Percentiles rank a stretch among this genome's conserved stretches.
Conservation (phyloP, 2,797 vertebrate genomes). For the Brachyrhaphis roseni region DNA sequence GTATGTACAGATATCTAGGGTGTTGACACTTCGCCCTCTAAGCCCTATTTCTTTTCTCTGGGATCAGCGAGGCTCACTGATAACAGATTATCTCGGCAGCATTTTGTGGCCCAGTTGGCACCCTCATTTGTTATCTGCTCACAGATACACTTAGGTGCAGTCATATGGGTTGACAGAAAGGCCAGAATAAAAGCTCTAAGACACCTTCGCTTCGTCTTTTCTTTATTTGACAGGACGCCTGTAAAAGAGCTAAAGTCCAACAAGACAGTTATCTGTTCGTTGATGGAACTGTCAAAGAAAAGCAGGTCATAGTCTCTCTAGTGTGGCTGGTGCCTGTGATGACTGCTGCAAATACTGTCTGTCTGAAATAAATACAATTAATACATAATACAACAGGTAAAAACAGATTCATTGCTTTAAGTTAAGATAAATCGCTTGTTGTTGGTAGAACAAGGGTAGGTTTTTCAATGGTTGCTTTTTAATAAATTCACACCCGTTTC, state of each 20-base stretch:
- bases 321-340: neutral
- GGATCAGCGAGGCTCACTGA: constrained; percentile 77
- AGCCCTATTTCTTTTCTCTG: constrained; percentile 72
- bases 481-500: neutral
- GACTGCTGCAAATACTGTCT: neutral
- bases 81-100: constrained; percentile 78
- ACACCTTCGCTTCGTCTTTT: constrained; percentile 57
- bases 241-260: constrained; percentile 40
- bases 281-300: constrained; percentile 17
- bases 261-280: constrained; percentile 27
- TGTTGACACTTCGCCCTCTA: constrained; percentile 78
- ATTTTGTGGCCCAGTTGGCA: constrained; percentile 78
- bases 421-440: neutral
- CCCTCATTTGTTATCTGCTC: constrained; percentile 79
- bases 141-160: constrained; percentile 69
- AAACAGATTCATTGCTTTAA: neutral
- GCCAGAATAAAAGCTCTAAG: constrained; percentile 66
- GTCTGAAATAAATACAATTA: neutral
- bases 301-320: neutral
- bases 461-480: neutral
- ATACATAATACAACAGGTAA: neutral
- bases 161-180: constrained; percentile 66
- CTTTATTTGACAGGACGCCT: constrained; percentile 46
- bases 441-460: neutral
- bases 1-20: constrained; percentile 79